A percentile compares a stretch with the other conserved stretches of the same genome.
Evolutionary conservation across 2,113 vertebrate genomes (phyloP).

Genomic region (Loxodonta africana): DNA sequence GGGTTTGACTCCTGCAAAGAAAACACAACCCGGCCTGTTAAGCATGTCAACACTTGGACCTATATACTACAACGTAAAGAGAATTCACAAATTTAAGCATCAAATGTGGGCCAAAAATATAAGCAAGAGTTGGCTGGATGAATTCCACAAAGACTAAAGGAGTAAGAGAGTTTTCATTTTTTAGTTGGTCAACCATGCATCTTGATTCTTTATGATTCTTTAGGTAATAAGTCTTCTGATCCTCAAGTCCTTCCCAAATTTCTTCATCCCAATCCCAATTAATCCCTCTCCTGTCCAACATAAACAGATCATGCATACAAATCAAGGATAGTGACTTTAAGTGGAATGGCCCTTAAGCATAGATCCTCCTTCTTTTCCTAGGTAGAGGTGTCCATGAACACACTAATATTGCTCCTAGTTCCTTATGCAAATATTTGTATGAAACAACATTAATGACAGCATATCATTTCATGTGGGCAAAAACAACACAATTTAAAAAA

Average conservation of each 20-base stretch:
- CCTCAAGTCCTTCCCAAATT: not conserved
- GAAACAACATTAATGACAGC: constrained; percentile 37
- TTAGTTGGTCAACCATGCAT: constrained; percentile 50
- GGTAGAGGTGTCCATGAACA: not conserved
- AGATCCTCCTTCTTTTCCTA: constrained; percentile 42
- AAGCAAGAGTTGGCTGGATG: constrained; percentile 43
- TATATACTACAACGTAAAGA: constrained; percentile 49
- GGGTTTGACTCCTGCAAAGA: constrained; percentile 59
- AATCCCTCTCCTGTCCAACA: constrained; percentile 5
- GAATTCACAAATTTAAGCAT: constrained; percentile 61
- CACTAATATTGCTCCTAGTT: not conserved
- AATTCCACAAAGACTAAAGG: constrained; percentile 59
- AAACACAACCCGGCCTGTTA: not conserved
- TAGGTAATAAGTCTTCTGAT: constrained; percentile 8
- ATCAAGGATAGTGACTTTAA: constrained; percentile 23
- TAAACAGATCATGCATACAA: constrained; percentile 49
- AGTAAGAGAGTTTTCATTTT: constrained; percentile 46
- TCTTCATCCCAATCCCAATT: constrained; percentile 27
- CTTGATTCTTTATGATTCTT: constrained; percentile 37
- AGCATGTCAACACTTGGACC: constrained; percentile 38
- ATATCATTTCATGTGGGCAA: constrained; percentile 29
- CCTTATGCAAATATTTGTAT: constrained; percentile 38
- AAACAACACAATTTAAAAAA: constrained; percentile 53
- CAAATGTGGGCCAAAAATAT: not conserved
- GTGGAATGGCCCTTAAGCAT: constrained; percentile 29